These are phyloP conservation scores for Eupleurogrammus muticus DNA, from an alignment of 2,797 vertebrate species.

Conservation along the genomic window DNA sequence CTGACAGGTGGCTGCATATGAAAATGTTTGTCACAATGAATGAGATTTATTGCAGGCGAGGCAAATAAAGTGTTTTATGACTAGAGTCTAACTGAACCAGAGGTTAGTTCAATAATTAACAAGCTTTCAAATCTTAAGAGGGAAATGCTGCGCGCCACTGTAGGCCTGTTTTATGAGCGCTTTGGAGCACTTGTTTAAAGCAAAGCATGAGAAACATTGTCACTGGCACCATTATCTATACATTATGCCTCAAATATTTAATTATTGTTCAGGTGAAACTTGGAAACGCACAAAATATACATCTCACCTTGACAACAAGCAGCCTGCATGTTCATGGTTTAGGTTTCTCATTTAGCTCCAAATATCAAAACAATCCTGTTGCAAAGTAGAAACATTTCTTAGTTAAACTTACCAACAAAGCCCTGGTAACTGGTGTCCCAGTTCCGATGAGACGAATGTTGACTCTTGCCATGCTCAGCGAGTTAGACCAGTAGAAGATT, in stretches of 20 bases:
- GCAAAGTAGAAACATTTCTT: not conserved
- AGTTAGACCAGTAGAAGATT: conserved; percentile 53
- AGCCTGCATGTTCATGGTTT: not conserved
- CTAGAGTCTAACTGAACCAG: conserved; percentile 23
- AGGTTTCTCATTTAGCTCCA: not conserved
- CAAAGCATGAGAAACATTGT: not conserved
- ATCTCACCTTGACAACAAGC: not conserved
- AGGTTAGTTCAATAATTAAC: conserved; percentile 76
- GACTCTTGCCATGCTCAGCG: conserved; percentile 39
- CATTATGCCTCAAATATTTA: not conserved
- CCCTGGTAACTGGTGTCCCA: not conserved
- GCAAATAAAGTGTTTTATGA: conserved; percentile 18
- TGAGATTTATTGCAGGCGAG: not conserved
- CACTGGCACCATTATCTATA: not conserved
- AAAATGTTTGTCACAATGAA: not conserved
- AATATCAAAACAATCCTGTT: not conserved
- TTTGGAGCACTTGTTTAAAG: not conserved
- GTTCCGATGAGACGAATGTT: not conserved
- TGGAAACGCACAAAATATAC: not conserved
- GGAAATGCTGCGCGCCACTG: conserved; percentile 36
- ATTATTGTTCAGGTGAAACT: not conserved
- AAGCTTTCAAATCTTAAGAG: conserved; percentile 70
- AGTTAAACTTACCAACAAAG: conserved; percentile 53
- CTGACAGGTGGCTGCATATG: too few species aligned
- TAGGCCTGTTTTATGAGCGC: not conserved